Conservation (phyloP, 2,888 invertebrate genomes). For the Sarcophaga subvicina region DNA sequence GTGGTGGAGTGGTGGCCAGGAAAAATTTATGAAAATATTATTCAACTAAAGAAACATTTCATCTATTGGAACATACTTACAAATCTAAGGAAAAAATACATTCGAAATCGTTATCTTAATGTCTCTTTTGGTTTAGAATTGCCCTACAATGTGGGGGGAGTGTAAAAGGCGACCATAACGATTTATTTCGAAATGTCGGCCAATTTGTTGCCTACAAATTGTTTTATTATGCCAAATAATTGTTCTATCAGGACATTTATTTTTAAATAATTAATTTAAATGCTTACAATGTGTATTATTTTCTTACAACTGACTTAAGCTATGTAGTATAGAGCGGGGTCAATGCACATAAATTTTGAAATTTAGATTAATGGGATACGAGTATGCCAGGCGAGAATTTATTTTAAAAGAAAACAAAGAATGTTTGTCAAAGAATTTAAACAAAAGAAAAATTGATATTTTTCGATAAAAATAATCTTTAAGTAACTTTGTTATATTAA, state of each 20-base stretch:
- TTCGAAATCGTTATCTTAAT: slow-evolving; percentile 63
- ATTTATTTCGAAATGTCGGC: slow-evolving; percentile 41
- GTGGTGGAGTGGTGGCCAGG: slow-evolving; percentile 22
- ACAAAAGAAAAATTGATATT: too few relatives aligned
- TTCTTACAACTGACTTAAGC: neutral
- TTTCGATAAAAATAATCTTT: too few relatives aligned
- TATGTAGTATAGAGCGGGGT: neutral
- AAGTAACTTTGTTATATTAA: too few relatives aligned
- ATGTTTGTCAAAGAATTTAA: too few relatives aligned
- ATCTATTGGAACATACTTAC: slow-evolving; percentile 26
- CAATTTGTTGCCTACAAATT: slow-evolving; percentile 68
- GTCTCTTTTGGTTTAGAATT: slow-evolving; percentile 54
- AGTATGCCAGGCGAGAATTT: slow-evolving; percentile 7
- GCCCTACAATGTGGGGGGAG: neutral
- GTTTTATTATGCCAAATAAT: slow-evolving; percentile 73
- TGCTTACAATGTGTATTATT: slow-evolving; percentile 50
- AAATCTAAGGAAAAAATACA: neutral
- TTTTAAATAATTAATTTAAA: slow-evolving; percentile 74
- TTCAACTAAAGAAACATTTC: slow-evolving; percentile 22
- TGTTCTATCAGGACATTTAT: slow-evolving; percentile 70
- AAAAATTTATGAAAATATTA: slow-evolving; percentile 62
- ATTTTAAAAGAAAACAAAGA: too few relatives aligned
- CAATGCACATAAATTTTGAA: slow-evolving; percentile 49
- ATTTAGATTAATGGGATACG: slow-evolving; percentile 62
- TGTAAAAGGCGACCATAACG: slow-evolving; percentile 9